Percentiles rank a stretch among this genome's conserved stretches.
These are phyloP conservation scores for Siniperca obscura DNA, from an alignment of 2,797 vertebrate species.

Conservation along the genomic window DNA sequence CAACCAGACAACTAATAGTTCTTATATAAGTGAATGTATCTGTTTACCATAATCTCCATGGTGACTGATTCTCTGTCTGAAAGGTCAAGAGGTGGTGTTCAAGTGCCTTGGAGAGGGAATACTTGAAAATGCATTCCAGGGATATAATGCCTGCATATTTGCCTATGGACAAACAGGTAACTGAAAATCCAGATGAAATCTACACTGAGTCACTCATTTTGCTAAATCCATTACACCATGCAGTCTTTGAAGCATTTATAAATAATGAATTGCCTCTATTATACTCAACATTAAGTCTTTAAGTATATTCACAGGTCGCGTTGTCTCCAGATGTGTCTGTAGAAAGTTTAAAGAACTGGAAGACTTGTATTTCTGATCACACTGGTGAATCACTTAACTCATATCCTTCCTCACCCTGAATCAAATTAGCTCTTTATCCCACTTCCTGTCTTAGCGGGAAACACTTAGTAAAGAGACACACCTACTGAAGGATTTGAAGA, in stretches of 20 bases:
- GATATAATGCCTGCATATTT: conserved; percentile 99
- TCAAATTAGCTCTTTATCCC: conserved; percentile 53
- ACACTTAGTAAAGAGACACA: conserved; percentile 34
- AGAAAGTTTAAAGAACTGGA: conserved; percentile 66
- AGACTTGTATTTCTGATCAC: conserved; percentile 67
- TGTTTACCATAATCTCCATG: conserved; percentile 74
- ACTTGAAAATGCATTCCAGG: conserved; percentile 99
- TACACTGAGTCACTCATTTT: background rate
- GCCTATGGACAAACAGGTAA: conserved; percentile 99
- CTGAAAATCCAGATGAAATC: conserved; percentile 36
- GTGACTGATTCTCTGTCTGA: conserved; percentile 73
- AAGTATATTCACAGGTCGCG: conserved; percentile 35
- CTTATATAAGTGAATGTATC: conserved; percentile 33
- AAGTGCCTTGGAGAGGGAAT: conserved; percentile 99
- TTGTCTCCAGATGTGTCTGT: conserved; percentile 41
- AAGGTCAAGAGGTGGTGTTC: conserved; percentile 99
- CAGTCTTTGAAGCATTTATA: conserved; percentile 1
- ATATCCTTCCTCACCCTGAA: conserved; percentile 59
- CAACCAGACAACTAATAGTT: conserved; percentile 8
- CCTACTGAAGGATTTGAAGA: conserved; percentile 36
- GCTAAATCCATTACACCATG: conserved; percentile 5
- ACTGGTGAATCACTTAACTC: conserved; percentile 69
- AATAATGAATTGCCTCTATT: background rate
- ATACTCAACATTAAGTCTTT: background rate
- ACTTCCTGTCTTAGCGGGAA: conserved; percentile 61